Base-by-base conservation (phyloP, 2,888 invertebrate genomes). In the Conistra vaccinii region DNA sequence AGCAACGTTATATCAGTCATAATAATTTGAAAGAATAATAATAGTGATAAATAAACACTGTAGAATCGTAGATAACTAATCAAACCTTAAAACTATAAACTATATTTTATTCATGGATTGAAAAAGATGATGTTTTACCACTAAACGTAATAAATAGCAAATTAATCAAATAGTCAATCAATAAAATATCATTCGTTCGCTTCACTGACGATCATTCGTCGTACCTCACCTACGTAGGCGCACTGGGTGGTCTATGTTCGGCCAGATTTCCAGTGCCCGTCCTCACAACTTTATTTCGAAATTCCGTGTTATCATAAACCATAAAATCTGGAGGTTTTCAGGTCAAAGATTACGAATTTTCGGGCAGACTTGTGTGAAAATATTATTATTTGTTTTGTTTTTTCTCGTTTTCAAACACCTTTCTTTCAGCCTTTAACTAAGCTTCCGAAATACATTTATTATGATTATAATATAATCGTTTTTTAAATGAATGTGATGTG, bases 271-370 rank as follows among this genome's bases (percentile, higher is more conserved):
- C 45, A 29, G 7, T 12, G 12, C 12, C 39, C 39, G 39, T 6
- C 20, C 12, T 20, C 12, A 6, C 20, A 26, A 10, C 26, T 26
- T 10, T 20, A 48, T 29, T 58, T 29, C 2, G 1, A 72, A 58
- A 72, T 58, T 45, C 3, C 26, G 1, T 35, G 7, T 55, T 14
- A 14, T 26, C 35, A 35, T 10, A 20, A 26, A 57, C 23, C n/a
- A 20, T 20, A 45, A 70, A 73, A 73, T 73, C 32, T 73, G 73
- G 29, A 60, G 48, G 73, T 60, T 51, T 51, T n/a, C 9, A 51
- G 72, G 58, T 61, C 51, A 51, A 53, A 55, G 26, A 55, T 14
- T 35, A 62, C 55, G 45, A 75, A 39, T 75, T 74, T 62, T 62
- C 45, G 58, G 26, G 14, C 26, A 45, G 20, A 55, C 2, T 26